Percentiles rank a stretch among this genome's conserved stretches.
phyloP scores from a whole-genome alignment of 2,888 invertebrate genomes.

The Leptopilina syphax region DNA sequence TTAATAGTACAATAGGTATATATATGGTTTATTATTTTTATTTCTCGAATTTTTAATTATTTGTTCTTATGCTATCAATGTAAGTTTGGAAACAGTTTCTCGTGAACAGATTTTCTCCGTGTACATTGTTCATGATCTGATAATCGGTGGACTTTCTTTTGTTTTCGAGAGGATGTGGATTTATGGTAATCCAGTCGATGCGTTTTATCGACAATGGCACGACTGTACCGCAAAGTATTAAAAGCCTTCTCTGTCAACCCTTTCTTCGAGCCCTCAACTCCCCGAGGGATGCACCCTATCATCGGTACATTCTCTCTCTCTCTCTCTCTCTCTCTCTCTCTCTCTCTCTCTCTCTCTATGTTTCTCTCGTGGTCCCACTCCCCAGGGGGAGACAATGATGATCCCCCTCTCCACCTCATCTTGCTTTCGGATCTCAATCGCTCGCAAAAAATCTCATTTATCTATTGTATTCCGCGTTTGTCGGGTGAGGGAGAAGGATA shows the following conservation, averaged over 20 bases:
- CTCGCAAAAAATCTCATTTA: slow-evolving; percentile 76
- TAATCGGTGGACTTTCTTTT: slow-evolving; percentile 31
- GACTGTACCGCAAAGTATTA: slow-evolving; percentile 70
- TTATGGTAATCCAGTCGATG: slow-evolving; percentile 71
- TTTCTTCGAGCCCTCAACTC: slow-evolving; percentile 65
- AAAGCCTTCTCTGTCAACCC: slow-evolving; percentile 74
- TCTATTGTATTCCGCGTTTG: slow-evolving; percentile 71
- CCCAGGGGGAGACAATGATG: slow-evolving; percentile 72
- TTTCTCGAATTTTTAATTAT: no score
- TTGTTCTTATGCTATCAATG: no score
- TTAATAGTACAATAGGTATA: no score
- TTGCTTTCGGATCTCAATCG: slow-evolving; percentile 72
- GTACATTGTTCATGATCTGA: slow-evolving; percentile 15
- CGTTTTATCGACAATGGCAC: slow-evolving; percentile 71
- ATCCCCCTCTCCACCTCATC: slow-evolving; percentile 58
- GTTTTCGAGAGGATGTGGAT: slow-evolving; percentile 55
- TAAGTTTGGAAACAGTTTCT: background rate
- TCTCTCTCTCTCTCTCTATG: slow-evolving; percentile 53
- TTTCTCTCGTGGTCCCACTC: slow-evolving; percentile 66
- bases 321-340: slow-evolving; percentile 55
- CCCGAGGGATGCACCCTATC: slow-evolving; percentile 74
- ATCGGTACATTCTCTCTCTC: slow-evolving; percentile 66
- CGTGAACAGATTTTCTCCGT: background rate
- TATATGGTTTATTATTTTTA: no score
- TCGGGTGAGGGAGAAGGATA: slow-evolving; percentile 51